Evolutionary conservation across 2,113 vertebrate species (phyloP).

Genomic region (Lepus timidus): DNA sequence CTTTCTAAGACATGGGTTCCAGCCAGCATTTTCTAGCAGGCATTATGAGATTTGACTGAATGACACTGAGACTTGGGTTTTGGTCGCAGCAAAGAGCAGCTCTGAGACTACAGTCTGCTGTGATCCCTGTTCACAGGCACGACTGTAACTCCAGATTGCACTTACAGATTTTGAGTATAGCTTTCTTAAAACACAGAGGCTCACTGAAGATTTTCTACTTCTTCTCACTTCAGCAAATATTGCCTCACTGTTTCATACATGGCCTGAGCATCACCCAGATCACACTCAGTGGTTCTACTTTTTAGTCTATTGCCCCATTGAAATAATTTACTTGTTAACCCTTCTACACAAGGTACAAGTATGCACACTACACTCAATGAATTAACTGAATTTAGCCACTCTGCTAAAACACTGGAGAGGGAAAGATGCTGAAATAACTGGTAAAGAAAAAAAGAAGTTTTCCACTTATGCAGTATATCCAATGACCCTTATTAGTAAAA

Average conservation of each 20-base stretch:
- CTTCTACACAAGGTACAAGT: neutral
- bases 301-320: neutral
- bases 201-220: neutral
- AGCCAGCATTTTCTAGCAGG: neutral
- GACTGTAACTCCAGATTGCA: neutral
- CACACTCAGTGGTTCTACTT: neutral
- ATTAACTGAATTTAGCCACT: neutral
- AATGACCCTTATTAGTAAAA: neutral
- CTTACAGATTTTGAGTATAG: neutral
- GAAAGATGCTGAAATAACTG: neutral
- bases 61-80: neutral
- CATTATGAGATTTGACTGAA: neutral
- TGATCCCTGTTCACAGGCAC: neutral
- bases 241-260: neutral
- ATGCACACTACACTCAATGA: neutral
- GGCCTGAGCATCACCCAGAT: neutral
- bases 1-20: neutral
- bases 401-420: neutral
- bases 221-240: neutral
- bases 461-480: neutral
- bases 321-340: neutral
- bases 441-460: constrained; percentile 26
- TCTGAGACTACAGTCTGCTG: neutral
- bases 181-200: neutral
- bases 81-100: neutral